A percentile compares a stretch with the other conserved stretches of the same genome.
phyloP scores from a whole-genome alignment of 2,888 invertebrate genomes.

The Athetis lepigone region DNA sequence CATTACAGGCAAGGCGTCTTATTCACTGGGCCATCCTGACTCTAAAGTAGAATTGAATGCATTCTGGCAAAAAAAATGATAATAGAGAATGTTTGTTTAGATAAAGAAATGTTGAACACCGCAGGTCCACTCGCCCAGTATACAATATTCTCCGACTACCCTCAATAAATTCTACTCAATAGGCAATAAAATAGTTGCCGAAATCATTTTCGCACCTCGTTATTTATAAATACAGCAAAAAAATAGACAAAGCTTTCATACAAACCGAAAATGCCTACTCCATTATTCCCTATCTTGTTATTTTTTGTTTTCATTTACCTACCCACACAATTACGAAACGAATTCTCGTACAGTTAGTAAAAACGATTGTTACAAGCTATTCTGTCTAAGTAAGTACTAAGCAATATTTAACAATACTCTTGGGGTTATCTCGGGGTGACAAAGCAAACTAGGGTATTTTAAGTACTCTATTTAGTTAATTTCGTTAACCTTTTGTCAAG shows the following conservation, averaged over 20 bases:
- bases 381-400: slow-evolving; percentile 19
- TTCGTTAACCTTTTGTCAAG: slow-evolving; percentile 21
- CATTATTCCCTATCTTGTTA: slow-evolving; percentile 3
- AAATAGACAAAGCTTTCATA: neutral
- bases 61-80: neutral
- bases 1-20: too few species aligned
- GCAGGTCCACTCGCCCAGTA: neutral
- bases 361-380: slow-evolving; percentile 26
- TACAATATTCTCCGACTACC: neutral
- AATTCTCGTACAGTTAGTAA: slow-evolving; percentile 18
- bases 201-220: slow-evolving; percentile 3
- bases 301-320: slow-evolving; percentile 3
- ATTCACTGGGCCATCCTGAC: too few species aligned
- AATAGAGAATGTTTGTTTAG: neutral
- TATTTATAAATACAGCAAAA: neutral
- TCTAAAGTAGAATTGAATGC: slow-evolving; percentile 8
- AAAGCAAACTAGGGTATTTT: slow-evolving; percentile 34
- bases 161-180: slow-evolving; percentile 1
- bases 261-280: neutral
- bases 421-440: slow-evolving; percentile 35
- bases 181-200: neutral
- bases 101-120: neutral
- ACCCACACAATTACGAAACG: neutral
- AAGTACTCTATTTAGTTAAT: slow-evolving; percentile 30
- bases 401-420: slow-evolving; percentile 4